Percentiles rank a stretch among this genome's conserved stretches.
Conservation (phyloP, 37 sponge, comb jelly and placozoan species). For the Cliona cf. orientalis region DNA sequence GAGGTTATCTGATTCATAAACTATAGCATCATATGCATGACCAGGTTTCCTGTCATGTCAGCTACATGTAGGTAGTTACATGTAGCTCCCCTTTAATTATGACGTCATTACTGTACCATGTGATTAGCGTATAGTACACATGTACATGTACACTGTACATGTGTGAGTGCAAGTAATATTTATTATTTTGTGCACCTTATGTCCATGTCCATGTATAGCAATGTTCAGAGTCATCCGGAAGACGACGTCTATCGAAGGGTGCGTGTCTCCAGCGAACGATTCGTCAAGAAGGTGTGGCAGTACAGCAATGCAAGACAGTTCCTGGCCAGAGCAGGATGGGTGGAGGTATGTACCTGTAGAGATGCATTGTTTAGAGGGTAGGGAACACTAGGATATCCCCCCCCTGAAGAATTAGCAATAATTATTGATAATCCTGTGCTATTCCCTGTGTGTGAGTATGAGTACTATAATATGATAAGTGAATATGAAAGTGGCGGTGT, state of each 20-base stretch:
- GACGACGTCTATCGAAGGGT: constrained; percentile 72
- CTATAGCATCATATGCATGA: too few species aligned
- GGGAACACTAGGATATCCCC: too few species aligned
- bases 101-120: neutral
- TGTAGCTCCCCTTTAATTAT: neutral
- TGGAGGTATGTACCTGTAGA: constrained; percentile 78
- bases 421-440: too few species aligned
- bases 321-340: constrained; percentile 68
- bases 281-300: constrained; percentile 65
- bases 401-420: too few species aligned
- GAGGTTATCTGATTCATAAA: too few species aligned
- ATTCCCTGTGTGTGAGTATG: too few species aligned
- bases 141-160: too few species aligned
- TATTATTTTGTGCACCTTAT: too few species aligned
- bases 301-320: constrained; percentile 40
- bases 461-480: too few species aligned
- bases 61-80: neutral
- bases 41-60: neutral
- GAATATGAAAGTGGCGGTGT: too few species aligned
- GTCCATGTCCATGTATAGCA: constrained; percentile 51
- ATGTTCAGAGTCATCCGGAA: constrained; percentile 58
- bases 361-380: too few species aligned
- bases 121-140: neutral
- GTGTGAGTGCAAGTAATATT: too few species aligned
- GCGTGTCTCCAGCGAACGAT: constrained; percentile 52